These are phyloP conservation scores for Drosophila picticornis DNA, from an alignment of 2,888 invertebrate genomes.

Conservation along the genomic window DNA sequence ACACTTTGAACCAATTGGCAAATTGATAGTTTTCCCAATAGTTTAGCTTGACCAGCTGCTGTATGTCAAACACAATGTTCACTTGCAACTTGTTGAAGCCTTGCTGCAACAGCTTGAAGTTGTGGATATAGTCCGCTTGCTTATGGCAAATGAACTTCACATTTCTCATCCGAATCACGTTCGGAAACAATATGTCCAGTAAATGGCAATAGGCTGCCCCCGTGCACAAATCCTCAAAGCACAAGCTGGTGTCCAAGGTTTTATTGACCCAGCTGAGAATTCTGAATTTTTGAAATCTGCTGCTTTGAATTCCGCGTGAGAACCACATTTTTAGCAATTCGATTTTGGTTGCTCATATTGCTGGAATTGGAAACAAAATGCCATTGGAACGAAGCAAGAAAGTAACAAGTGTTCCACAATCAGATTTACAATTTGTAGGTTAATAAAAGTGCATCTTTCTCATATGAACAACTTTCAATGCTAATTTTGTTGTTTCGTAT, in stretches of 20 bases:
- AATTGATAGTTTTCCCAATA: constrained; percentile 32
- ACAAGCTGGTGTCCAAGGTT: rapidly evolving
- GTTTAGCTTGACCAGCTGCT: background rate
- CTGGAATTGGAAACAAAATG: background rate
- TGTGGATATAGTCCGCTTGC: background rate
- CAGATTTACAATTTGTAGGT: background rate
- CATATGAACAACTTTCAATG: background rate
- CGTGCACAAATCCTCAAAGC: constrained; percentile 29
- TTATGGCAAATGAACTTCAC: constrained; percentile 29
- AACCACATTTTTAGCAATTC: background rate
- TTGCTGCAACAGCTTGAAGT: constrained; percentile 2
- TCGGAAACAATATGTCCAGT: constrained; percentile 28
- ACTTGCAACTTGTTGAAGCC: constrained; percentile 24
- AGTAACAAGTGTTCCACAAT: background rate
- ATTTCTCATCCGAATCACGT: constrained; percentile 1
- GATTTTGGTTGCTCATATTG: background rate
- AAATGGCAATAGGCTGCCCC: constrained; percentile 34
- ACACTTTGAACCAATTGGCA: constrained; percentile 29
- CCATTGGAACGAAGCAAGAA: no score
- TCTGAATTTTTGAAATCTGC: background rate
- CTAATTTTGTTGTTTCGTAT: no score
- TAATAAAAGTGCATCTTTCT: background rate
- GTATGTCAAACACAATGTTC: constrained; percentile 2
- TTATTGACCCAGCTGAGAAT: background rate
- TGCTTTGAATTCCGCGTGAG: background rate